Conservation (phyloP, 2,797 vertebrate species). For the Malacoraja senta region DNA sequence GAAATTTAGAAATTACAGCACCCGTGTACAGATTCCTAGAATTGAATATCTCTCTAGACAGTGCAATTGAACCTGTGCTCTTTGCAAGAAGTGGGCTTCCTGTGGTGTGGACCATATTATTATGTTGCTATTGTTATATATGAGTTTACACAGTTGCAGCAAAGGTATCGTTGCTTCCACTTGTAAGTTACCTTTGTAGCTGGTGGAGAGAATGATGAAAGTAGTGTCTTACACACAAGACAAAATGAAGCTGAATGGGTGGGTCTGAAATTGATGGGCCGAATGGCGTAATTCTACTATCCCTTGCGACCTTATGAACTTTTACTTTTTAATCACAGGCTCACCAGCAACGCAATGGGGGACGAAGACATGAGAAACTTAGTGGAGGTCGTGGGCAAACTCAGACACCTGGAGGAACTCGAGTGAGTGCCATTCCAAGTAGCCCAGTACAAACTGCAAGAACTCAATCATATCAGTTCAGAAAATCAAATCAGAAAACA, state of each 20-base stretch:
- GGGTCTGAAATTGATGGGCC: no score
- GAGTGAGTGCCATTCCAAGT: not conserved
- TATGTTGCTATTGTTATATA: not conserved
- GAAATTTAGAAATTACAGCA: not conserved
- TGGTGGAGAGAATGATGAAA: not conserved
- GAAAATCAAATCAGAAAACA: no score
- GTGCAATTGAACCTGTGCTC: not conserved
- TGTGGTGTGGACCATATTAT: not conserved
- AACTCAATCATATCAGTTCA: not conserved
- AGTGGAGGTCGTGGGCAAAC: not conserved
- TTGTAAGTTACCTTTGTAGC: not conserved
- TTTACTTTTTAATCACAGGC: not conserved
- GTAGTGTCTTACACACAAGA: not conserved
- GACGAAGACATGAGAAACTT: not conserved
- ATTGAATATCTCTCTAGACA: not conserved
- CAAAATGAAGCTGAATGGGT: not conserved
- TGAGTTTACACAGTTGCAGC: not conserved
- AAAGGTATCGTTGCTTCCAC: not conserved
- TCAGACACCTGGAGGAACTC: constrained; percentile 17
- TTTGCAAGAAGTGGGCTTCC: not conserved
- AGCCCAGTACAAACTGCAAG: not conserved
- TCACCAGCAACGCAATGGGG: constrained; percentile 3
- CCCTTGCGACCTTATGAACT: not conserved
- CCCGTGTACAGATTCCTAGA: not conserved
- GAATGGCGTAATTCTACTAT: no score